phyloP scores from a whole-genome alignment of 2,113 vertebrate genomes.

The Perccottus glenii region DNA sequence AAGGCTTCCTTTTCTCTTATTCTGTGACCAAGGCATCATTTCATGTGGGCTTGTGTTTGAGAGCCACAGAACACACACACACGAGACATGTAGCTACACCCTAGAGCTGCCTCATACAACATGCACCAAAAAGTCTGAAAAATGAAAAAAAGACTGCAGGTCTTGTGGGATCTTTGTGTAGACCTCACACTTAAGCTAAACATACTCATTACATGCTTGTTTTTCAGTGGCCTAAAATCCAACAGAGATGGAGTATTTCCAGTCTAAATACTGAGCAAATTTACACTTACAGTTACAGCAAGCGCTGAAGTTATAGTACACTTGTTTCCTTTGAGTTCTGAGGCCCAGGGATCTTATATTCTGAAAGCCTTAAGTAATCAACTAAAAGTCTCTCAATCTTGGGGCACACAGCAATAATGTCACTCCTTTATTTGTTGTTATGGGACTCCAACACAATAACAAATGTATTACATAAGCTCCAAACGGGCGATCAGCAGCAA shows the following conservation, averaged over 20 bases:
- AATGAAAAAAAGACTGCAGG: neutral
- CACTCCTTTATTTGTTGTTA: neutral
- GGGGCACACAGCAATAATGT: neutral
- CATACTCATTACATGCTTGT: neutral
- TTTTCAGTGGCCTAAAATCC: neutral
- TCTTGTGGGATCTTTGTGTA: neutral
- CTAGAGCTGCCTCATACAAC: too few relatives aligned
- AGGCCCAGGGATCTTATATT: neutral
- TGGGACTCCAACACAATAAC: neutral
- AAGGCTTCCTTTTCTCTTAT: too few relatives aligned
- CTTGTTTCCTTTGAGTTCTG: neutral
- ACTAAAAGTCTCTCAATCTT: neutral
- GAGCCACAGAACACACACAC: neutral
- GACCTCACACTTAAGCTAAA: neutral
- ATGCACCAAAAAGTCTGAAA: neutral
- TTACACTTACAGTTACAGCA: neutral
- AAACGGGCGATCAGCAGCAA: neutral
- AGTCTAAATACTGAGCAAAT: neutral
- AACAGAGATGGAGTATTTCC: constrained; percentile 1
- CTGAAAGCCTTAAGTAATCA: neutral
- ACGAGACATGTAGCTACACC: too few relatives aligned
- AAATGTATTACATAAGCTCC: neutral
- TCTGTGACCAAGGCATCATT: too few relatives aligned
- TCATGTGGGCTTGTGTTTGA: neutral
- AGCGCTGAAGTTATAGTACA: neutral